Evolutionary conservation across 2,888 invertebrate species (phyloP).

Genomic region (Sinotaia quadrata): DNA sequence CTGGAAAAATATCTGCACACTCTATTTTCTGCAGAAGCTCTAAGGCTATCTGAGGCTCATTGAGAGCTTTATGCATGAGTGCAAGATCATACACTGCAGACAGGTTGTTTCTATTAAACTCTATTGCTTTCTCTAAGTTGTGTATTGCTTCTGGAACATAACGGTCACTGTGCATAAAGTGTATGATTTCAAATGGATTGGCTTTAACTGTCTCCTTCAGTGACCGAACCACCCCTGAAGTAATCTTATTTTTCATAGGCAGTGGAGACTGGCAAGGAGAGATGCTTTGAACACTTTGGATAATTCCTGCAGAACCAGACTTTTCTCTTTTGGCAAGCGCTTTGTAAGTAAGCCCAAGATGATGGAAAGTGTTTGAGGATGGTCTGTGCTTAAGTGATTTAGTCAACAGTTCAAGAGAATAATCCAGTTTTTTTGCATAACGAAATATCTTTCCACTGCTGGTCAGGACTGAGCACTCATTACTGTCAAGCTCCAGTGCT

Average conservation of each 20-base stretch:
- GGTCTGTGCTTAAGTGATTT: background rate
- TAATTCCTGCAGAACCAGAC: no score
- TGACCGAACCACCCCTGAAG: no score
- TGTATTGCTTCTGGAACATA: background rate
- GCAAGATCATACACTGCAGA: slow-evolving; percentile 4
- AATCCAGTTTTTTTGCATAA: background rate
- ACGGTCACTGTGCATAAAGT: background rate
- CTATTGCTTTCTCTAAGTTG: background rate
- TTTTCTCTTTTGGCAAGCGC: slow-evolving; percentile 10
- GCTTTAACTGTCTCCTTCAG: no score
- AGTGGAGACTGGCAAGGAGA: no score
- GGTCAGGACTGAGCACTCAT: slow-evolving; percentile 10
- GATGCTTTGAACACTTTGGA: no score
- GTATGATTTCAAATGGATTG: no score
- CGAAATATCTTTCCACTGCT: slow-evolving; percentile 14
- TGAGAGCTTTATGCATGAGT: background rate
- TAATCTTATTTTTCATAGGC: no score
- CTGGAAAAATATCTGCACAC: no score
- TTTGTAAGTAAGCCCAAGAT: slow-evolving; percentile 19
- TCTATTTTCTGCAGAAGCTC: background rate
- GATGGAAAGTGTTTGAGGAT: slow-evolving; percentile 10
- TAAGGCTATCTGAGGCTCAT: background rate
- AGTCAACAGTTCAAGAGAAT: background rate
- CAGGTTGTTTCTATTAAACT: background rate
- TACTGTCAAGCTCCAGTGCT: slow-evolving; percentile 1